Evolutionary conservation across 2,113 vertebrate species (phyloP).

Genomic region (Hoplias malabaricus): DNA sequence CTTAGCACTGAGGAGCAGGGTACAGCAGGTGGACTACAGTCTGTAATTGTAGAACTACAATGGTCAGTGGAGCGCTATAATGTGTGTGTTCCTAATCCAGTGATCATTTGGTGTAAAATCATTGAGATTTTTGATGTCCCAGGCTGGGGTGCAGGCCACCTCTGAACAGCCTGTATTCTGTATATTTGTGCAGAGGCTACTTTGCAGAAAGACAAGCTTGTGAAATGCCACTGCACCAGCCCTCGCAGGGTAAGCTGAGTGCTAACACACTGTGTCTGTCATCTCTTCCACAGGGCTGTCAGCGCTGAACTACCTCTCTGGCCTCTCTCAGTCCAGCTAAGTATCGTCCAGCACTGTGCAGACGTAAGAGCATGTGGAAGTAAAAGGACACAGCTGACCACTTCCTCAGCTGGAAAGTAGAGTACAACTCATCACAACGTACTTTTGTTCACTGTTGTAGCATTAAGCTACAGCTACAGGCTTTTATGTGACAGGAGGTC

Average conservation of each 20-base stretch:
- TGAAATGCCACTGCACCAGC: constrained; percentile 63
- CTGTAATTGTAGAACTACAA: too few relatives aligned
- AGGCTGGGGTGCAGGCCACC: neutral
- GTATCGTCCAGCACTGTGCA: neutral
- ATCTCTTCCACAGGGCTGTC: constrained; percentile 59
- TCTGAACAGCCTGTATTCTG: constrained; percentile 51
- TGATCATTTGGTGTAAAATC: too few relatives aligned
- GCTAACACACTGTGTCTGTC: constrained; percentile 69
- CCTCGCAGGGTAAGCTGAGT: constrained; percentile 59
- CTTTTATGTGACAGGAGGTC: neutral
- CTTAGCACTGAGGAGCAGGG: too few relatives aligned
- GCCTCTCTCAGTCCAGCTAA: neutral
- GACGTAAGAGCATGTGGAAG: neutral
- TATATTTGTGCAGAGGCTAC: constrained; percentile 67
- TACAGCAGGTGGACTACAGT: too few relatives aligned
- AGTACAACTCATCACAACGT: neutral
- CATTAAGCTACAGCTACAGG: neutral
- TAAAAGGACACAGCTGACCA: constrained; percentile 1
- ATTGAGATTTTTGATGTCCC: neutral
- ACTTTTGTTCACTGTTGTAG: neutral
- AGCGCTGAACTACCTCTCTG: constrained; percentile 44
- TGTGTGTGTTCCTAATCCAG: too few relatives aligned
- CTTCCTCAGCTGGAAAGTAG: neutral
- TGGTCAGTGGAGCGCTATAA: too few relatives aligned
- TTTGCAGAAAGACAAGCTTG: constrained; percentile 68